These are phyloP conservation scores for Cuniculus paca DNA, from an alignment of 2,797 vertebrate genomes.

Conservation along the genomic window DNA sequence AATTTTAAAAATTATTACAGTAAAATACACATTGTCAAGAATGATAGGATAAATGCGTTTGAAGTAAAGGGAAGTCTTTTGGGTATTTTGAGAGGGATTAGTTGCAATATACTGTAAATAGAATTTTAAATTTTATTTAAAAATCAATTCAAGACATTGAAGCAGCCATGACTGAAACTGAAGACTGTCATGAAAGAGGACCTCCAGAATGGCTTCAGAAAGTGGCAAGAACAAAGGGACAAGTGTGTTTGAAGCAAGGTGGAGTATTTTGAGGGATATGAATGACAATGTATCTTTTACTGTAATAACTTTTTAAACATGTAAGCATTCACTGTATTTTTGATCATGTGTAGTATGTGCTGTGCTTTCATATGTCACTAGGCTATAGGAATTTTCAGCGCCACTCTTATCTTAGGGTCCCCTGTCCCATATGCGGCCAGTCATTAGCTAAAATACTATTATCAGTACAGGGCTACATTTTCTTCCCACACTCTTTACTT, in stretches of 20 bases:
- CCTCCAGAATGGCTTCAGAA: neutral
- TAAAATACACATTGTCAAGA: neutral
- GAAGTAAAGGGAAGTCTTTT: neutral
- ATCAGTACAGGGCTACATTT: neutral
- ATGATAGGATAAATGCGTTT: neutral
- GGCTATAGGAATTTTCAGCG: neutral
- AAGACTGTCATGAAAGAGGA: neutral
- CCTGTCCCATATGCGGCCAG: neutral
- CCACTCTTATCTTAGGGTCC: neutral
- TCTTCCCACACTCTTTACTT: neutral
- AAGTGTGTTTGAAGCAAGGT: neutral
- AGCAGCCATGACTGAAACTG: neutral
- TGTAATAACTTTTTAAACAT: neutral
- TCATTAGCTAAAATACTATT: neutral
- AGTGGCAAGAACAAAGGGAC: neutral
- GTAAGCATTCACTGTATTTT: neutral
- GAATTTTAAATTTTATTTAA: neutral
- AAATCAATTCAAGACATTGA: neutral
- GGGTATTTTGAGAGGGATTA: neutral
- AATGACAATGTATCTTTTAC: neutral
- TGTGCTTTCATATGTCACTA: neutral
- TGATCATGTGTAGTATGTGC: neutral
- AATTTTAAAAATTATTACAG: neutral
- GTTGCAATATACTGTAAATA: neutral
- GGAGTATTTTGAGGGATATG: neutral